Conservation (phyloP, 1,140 invertebrate species). For the Ladona fulva region DNA sequence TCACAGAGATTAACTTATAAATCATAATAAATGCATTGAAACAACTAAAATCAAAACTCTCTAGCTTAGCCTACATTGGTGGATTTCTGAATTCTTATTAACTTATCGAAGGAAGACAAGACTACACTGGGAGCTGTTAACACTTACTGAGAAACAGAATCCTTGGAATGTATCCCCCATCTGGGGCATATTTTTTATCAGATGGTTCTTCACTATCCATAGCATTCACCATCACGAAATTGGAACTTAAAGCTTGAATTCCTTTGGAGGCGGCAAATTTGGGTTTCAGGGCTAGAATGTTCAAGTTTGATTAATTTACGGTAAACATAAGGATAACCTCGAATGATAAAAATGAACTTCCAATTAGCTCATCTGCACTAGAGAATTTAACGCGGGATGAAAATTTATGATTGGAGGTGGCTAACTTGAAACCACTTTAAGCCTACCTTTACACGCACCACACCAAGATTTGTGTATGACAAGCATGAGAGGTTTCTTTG, state of each 20-base stretch:
- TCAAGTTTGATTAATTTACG: neutral
- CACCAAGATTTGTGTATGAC: slow-evolving; percentile 56
- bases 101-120: neutral
- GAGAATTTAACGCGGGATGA: too few relatives aligned
- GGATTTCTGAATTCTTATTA: slow-evolving; percentile 16
- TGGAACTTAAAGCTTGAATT: slow-evolving; percentile 42
- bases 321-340: neutral
- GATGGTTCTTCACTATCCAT: slow-evolving; percentile 44
- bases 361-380: too few relatives aligned
- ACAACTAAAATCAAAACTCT: too few relatives aligned
- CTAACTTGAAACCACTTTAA: too few relatives aligned
- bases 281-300: slow-evolving; percentile 39
- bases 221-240: slow-evolving; percentile 51
- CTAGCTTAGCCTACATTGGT: too few relatives aligned
- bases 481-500: slow-evolving; percentile 48
- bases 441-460: slow-evolving; percentile 46
- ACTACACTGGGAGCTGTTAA: slow-evolving; percentile 31
- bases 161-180: slow-evolving; percentile 51
- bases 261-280: slow-evolving; percentile 44
- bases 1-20: too few relatives aligned
- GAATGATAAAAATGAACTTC: neutral
- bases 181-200: slow-evolving; percentile 40
- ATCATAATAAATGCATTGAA: too few relatives aligned
- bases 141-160: slow-evolving; percentile 39
- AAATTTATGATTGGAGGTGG: neutral